A percentile compares a stretch with the other conserved stretches of the same genome.
phyloP scores from a whole-genome alignment of 2,113 vertebrate genomes.

The Gopherus flavomarginatus region DNA sequence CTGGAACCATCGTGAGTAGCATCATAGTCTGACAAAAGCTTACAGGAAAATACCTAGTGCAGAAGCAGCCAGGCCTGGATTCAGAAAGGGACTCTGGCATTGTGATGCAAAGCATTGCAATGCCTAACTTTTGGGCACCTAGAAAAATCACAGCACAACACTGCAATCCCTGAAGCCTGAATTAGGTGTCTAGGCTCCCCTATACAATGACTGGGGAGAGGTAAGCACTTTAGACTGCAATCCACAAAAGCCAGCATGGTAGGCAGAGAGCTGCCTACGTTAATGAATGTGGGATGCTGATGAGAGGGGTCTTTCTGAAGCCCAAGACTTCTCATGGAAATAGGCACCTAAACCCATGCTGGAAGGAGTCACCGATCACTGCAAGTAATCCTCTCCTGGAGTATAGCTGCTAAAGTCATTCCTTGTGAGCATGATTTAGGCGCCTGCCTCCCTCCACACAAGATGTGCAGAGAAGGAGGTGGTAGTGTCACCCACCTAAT shows the following conservation, averaged over 20 bases:
- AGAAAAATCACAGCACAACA: background rate
- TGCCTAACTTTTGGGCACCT: background rate
- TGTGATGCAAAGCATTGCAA: background rate
- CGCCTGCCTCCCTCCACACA: background rate
- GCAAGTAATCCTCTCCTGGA: background rate
- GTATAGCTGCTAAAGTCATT: background rate
- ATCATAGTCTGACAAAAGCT: background rate
- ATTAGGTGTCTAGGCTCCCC: background rate
- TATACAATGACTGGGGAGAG: background rate
- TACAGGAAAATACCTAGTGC: background rate
- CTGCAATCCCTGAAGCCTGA: background rate
- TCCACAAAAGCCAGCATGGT: background rate
- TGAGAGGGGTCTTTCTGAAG: background rate
- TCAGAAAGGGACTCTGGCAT: background rate
- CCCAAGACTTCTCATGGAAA: background rate
- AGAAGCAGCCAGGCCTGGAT: background rate
- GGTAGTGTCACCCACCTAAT: background rate
- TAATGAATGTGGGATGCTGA: background rate
- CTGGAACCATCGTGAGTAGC: accelerated
- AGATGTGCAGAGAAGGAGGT: background rate
- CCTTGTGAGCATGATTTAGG: background rate
- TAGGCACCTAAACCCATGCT: background rate
- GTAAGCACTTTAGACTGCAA: too few relatives aligned
- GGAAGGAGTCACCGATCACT: background rate
- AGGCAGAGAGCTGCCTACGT: background rate